Percentiles rank a stretch among this genome's conserved stretches.
These are phyloP conservation scores for Doris montereyensis DNA, from an alignment of 2,888 invertebrate species.

Conservation along the genomic window DNA sequence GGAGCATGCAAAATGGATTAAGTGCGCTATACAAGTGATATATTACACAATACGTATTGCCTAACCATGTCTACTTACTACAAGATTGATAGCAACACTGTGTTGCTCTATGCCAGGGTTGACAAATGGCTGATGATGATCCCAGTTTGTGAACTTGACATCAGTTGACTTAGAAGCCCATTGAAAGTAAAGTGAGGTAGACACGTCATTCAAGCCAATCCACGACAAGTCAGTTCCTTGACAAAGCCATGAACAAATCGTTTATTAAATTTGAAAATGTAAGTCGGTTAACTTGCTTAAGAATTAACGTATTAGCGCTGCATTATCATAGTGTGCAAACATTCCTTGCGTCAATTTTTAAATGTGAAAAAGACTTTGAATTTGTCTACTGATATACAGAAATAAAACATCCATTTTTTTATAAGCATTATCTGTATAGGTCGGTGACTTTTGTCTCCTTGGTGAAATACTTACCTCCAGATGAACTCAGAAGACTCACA, in stretches of 20 bases:
- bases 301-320: background rate
- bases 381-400: background rate
- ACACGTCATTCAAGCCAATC: constrained; percentile 63
- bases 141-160: constrained; percentile 64
- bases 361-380: background rate
- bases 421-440: no score
- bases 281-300: constrained; percentile 30
- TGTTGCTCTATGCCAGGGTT: constrained; percentile 51
- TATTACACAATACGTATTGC: no score
- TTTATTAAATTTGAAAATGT: no score
- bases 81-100: constrained; percentile 53
- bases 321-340: background rate
- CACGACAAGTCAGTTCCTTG: constrained; percentile 51
- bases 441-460: no score
- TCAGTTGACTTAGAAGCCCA: constrained; percentile 58
- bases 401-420: no score
- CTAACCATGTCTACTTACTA: background rate
- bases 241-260: no score
- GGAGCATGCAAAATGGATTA: no score
- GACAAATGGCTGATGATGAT: constrained; percentile 55
- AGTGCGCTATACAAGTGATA: no score
- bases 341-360: background rate
- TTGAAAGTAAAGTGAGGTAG: constrained; percentile 52
- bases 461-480: background rate
- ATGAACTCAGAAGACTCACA: constrained; percentile 47